Base-by-base conservation (phyloP, 2,113 vertebrate species). In the Pseudorectes ferrugineus region DNA sequence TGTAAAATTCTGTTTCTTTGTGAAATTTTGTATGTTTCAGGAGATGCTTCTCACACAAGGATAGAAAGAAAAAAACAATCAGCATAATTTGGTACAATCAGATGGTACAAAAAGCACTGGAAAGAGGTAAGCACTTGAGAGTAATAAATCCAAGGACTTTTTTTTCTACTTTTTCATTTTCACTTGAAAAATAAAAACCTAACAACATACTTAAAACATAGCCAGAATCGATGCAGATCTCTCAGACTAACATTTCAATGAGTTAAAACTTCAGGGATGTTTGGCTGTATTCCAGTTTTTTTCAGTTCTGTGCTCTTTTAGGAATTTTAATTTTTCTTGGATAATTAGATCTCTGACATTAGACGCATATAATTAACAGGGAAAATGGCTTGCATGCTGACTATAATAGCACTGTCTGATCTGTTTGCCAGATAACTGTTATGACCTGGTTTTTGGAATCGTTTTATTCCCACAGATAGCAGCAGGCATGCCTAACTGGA, bases 331-430 rank as follows among this genome's bases (percentile, higher is more conserved):
- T 88, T 91, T 95, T 95, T 84, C 71, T 93, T 86, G 29, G 55
- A 38, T 97, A 95, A 96, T 95, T 94, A 95, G 91, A 70, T 95
- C 76, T 93, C 91, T 94, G 90, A 95, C 61, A 96, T 92, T 88
- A 93, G 91, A 71, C 0, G 10, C 46, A 67, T 55, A 88, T 86
- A 94, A 92, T 95, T 96, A 97, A 94, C 66, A 93, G 43, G 68
- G 91, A 86, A 94, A 83, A 77, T 71, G 51, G 48, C 62, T 93
- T 92, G 43, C 68, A 31, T 78, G 76, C 76, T 71, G 91, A 28
- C 85, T 86, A 6, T 77, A 92, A 94, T 86, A 92, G 75, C 52
- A 49, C 68, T 72, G 59, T 80, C 88, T 94, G 85, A 92, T 90
- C 63, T 86, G 55, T 94, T 79, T 86, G 88, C 55, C 51, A 74